Evolutionary conservation across 1,140 invertebrate species (phyloP).

Genomic region (Penaeus chinensis): DNA sequence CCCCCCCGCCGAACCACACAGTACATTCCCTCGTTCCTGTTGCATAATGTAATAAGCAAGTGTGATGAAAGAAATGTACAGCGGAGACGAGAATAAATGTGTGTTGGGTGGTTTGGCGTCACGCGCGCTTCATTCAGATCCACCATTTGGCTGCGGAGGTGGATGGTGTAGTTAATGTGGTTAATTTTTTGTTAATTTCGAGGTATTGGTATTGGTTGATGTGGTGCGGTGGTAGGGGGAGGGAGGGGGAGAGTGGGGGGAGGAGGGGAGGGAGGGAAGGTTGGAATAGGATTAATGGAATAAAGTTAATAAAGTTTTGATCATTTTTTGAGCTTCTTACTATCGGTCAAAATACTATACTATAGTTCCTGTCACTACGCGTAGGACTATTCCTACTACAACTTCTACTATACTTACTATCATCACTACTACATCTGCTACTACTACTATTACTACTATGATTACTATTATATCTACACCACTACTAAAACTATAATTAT

Average conservation of each 20-base stretch:
- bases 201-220: neutral
- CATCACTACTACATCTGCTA: slow-evolving; percentile 24
- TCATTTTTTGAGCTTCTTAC: no score
- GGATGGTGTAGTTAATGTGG: neutral
- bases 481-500: neutral
- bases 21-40: no score
- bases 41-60: no score
- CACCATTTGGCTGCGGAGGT: neutral
- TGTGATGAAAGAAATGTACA: no score
- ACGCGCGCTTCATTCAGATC: neutral
- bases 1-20: no score
- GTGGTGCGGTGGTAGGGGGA: neutral
- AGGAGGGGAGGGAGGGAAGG: neutral
- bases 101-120: no score
- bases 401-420: slow-evolving; percentile 23
- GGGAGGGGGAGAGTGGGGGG: neutral
- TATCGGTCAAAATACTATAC: no score
- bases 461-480: slow-evolving; percentile 30
- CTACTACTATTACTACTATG: slow-evolving; percentile 39
- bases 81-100: no score
- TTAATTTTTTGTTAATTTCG: neutral
- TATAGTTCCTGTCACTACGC: no score
- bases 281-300: neutral
- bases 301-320: neutral
- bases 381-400: neutral